Conservation (phyloP, 2,113 vertebrate genomes). For the Todiramphus saurophagus region DNA sequence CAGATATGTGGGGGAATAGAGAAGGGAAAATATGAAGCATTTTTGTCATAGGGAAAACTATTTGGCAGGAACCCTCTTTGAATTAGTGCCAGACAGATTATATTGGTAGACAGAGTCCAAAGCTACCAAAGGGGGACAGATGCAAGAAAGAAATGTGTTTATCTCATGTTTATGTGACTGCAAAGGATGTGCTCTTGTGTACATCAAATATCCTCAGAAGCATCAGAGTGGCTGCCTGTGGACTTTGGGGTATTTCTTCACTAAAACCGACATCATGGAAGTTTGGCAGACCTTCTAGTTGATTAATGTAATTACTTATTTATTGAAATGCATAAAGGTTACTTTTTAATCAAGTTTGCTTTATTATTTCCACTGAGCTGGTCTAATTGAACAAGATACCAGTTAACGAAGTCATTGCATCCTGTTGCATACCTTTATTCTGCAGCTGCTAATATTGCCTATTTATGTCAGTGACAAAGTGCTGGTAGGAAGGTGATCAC, state of each 20-base stretch:
- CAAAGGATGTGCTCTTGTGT: background rate
- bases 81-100: slow-evolving; percentile 8
- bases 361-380: background rate
- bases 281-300: background rate
- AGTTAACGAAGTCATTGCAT: background rate
- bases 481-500: background rate
- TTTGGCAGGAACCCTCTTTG: background rate
- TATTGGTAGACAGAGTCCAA: background rate
- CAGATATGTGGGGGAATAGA: background rate
- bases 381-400: background rate
- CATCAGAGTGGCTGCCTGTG: background rate
- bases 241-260: background rate
- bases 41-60: background rate
- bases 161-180: background rate
- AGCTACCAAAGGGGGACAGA: slow-evolving; percentile 1
- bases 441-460: background rate
- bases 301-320: background rate
- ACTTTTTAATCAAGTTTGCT: background rate
- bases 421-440: background rate
- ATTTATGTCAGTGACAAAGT: background rate
- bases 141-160: slow-evolving; percentile 8
- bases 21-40: background rate
- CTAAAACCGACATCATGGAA: background rate
- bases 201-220: background rate
- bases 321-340: background rate